Percentiles rank a stretch among this genome's conserved stretches.
phyloP scores from a whole-genome alignment of 2,113 vertebrate genomes.

The Tretioscincus oriximinensis region DNA sequence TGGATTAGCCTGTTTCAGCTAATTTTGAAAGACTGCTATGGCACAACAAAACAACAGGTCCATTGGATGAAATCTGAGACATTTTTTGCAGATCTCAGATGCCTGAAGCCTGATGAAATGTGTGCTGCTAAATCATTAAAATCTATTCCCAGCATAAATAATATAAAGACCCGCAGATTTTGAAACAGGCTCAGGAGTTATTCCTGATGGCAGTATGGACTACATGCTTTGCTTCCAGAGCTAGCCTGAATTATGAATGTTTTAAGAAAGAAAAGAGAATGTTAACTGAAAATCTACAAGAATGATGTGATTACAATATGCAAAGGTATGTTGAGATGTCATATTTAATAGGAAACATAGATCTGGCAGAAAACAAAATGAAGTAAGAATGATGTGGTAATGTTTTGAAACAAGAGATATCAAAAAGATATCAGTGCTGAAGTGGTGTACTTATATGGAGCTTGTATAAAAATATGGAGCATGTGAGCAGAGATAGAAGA shows the following conservation, averaged over 20 bases:
- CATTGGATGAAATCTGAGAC: slow-evolving; percentile 15
- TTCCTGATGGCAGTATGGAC: background rate
- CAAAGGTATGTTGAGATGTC: background rate
- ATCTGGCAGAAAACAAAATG: background rate
- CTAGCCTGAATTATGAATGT: background rate
- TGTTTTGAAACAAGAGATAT: background rate
- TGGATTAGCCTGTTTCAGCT: slow-evolving; percentile 7
- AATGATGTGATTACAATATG: background rate
- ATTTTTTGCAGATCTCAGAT: background rate
- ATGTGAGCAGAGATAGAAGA: background rate
- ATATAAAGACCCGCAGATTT: background rate
- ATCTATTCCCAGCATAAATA: background rate
- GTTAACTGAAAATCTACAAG: background rate
- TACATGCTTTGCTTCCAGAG: slow-evolving; percentile 12
- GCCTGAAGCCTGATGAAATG: background rate
- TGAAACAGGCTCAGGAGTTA: accelerated
- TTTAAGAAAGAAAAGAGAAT: background rate
- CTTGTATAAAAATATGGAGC: background rate
- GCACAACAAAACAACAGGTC: slow-evolving; percentile 10
- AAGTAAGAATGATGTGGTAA: background rate
- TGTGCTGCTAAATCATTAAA: slow-evolving; percentile 33
- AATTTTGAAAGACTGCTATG: slow-evolving; percentile 25
- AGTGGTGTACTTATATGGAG: too few relatives aligned
- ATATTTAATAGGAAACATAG: background rate
- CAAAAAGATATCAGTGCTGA: background rate